phyloP scores from a whole-genome alignment of 2,113 vertebrate species.

The Gnathonemus echidnorhynchus region DNA sequence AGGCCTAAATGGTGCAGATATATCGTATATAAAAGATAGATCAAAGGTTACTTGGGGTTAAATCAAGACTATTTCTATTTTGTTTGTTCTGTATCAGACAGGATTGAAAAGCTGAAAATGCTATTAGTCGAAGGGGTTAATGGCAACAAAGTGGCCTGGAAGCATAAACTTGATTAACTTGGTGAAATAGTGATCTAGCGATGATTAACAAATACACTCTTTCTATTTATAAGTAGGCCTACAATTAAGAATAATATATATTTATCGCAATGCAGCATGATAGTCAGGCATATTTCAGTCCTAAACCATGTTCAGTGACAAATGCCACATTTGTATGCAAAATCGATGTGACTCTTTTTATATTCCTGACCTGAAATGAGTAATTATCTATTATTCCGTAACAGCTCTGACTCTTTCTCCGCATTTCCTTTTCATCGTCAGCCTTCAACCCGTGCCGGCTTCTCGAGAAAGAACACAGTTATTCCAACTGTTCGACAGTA shows the following conservation, averaged over 20 bases:
- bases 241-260: neutral
- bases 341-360: neutral
- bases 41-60: neutral
- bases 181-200: neutral
- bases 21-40: neutral
- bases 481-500: constrained; percentile 22
- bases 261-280: neutral
- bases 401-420: neutral
- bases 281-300: neutral
- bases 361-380: neutral
- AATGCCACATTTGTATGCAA: constrained; percentile 1
- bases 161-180: neutral
- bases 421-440: neutral
- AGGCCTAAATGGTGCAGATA: neutral
- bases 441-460: neutral
- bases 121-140: neutral
- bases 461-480: constrained; percentile 24
- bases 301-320: neutral
- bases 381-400: neutral
- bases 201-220: neutral
- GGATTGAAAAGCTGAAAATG: neutral
- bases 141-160: neutral
- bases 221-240: neutral
- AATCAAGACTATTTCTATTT: neutral
- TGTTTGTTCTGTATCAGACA: neutral